A percentile compares a stretch with the other conserved stretches of the same genome.
Evolutionary conservation across 2,113 vertebrate genomes (phyloP).

Genomic region (Micromys minutus): DNA sequence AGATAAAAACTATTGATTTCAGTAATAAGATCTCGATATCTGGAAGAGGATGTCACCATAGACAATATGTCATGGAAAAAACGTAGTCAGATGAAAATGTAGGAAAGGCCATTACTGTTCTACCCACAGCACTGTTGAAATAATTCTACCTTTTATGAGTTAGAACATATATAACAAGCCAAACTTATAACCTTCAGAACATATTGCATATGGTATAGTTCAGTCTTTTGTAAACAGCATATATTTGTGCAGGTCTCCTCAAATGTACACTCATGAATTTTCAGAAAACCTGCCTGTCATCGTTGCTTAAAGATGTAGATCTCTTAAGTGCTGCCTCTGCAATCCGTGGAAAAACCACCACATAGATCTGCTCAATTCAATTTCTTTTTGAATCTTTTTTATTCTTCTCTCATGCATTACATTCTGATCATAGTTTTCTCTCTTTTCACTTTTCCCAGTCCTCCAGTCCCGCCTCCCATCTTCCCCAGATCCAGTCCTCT

Average conservation of each 20-base stretch:
- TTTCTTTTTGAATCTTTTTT: not conserved
- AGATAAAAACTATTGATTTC: slow-evolving; percentile 1
- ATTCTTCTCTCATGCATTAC: not conserved
- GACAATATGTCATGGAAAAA: not conserved
- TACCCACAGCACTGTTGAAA: not conserved
- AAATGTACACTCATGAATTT: not conserved
- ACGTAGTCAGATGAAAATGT: not conserved
- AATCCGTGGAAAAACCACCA: not conserved
- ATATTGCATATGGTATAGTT: not conserved
- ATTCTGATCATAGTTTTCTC: not conserved
- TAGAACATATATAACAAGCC: not conserved
- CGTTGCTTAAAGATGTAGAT: slow-evolving; percentile 7
- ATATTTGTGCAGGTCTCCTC: not conserved
- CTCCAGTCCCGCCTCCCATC: too few relatives aligned
- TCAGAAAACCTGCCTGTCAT: slow-evolving; percentile 16
- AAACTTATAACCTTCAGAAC: not conserved
- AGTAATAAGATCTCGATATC: not conserved
- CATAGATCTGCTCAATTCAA: not conserved
- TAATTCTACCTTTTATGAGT: not conserved
- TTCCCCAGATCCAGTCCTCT: too few relatives aligned
- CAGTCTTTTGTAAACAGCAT: not conserved
- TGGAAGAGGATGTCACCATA: not conserved
- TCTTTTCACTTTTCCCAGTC: too few relatives aligned
- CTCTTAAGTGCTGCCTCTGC: not conserved
- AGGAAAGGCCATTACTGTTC: not conserved